These are phyloP conservation scores for Drosophila borborema DNA, from an alignment of 2,888 invertebrate genomes.

Conservation along the genomic window DNA sequence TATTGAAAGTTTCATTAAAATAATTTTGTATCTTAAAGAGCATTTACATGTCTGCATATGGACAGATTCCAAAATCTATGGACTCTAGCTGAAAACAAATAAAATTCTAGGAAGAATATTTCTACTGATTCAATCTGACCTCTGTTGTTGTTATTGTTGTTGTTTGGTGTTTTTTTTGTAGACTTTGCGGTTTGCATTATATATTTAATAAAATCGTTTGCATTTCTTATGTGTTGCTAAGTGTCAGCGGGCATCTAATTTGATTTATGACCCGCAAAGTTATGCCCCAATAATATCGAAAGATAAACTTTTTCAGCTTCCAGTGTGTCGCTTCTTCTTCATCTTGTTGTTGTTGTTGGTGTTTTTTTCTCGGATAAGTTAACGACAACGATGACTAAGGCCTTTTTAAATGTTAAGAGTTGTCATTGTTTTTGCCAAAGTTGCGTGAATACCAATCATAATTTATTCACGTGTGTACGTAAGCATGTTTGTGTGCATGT, in stretches of 20 bases:
- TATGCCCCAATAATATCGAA: conserved; percentile 79
- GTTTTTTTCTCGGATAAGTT: conserved; percentile 37
- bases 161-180: conserved; percentile 15
- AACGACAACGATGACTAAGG: conserved; percentile 76
- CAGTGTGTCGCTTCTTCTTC: conserved; percentile 4
- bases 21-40: not conserved
- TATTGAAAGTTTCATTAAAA: not conserved
- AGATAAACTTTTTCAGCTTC: conserved; percentile 67
- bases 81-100: conserved; percentile 11
- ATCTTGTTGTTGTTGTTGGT: conserved; percentile 15
- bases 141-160: conserved; percentile 21
- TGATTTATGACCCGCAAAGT: conserved; percentile 78
- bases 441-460: conserved; percentile 70
- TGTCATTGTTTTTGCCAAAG: conserved; percentile 77
- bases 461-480: conserved; percentile 62
- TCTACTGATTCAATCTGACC: conserved; percentile 45
- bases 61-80: not conserved
- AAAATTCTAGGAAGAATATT: conserved; percentile 49
- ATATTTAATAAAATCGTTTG: conserved; percentile 79
- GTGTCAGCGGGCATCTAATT: conserved; percentile 78
- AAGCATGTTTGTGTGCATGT: not conserved
- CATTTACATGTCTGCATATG: not conserved
- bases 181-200: conserved; percentile 58
- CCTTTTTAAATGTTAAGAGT: conserved; percentile 72
- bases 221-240: conserved; percentile 81